Evolutionary conservation across 2,888 invertebrate genomes (phyloP).

Genomic region (Eurytoma californica): DNA sequence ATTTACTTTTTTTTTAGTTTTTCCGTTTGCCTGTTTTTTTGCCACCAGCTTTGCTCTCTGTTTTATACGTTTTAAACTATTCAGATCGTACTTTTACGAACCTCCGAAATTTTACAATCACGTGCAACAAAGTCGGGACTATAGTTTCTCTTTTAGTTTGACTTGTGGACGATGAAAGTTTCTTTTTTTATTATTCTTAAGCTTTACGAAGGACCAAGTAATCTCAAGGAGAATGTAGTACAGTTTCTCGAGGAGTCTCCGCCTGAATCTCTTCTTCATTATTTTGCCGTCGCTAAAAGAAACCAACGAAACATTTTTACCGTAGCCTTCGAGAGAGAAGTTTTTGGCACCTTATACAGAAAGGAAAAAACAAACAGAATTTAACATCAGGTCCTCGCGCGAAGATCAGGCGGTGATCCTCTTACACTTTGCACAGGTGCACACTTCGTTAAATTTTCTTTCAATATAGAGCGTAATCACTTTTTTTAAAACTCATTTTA

Average conservation of each 20-base stretch:
- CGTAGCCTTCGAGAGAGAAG: not conserved
- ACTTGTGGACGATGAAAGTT: slow-evolving; percentile 30
- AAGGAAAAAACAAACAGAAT: no score
- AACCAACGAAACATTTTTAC: not conserved
- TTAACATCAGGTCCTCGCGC: no score
- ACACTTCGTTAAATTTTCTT: slow-evolving; percentile 18
- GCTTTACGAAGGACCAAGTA: slow-evolving; percentile 37
- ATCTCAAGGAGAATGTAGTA: slow-evolving; percentile 42
- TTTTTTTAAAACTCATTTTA: no score
- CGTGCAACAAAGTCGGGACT: slow-evolving; percentile 25
- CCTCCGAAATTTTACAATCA: not conserved
- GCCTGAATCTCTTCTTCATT: not conserved
- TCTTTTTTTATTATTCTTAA: slow-evolving; percentile 6
- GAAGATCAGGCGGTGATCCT: slow-evolving; percentile 9
- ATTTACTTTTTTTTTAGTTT: slow-evolving; percentile 1
- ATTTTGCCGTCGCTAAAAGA: not conserved
- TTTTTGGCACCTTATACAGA: no score
- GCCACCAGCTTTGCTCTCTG: not conserved
- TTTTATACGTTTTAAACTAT: not conserved
- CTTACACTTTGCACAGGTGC: slow-evolving; percentile 20
- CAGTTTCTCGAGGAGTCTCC: slow-evolving; percentile 27
- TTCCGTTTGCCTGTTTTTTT: not conserved
- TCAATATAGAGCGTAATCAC: not conserved
- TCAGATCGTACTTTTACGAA: not conserved
- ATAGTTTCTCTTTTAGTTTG: not conserved